Evolutionary conservation across 2,113 vertebrate species (phyloP).

Genomic region (Panthera leo): DNA sequence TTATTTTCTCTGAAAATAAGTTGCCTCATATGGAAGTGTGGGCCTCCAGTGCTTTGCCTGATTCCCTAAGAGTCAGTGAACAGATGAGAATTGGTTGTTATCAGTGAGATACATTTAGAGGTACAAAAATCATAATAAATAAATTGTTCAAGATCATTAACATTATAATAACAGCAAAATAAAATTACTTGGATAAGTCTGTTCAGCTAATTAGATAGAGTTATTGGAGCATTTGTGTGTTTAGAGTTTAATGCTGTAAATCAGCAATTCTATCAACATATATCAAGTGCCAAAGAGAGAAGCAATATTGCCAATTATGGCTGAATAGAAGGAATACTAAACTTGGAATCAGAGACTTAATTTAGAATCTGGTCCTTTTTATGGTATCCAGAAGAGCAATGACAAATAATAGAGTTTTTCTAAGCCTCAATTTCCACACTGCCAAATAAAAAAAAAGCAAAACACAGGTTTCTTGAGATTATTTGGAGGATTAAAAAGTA

Average conservation of each 20-base stretch:
- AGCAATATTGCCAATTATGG: not conserved
- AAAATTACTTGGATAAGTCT: not conserved
- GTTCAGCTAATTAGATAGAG: not conserved
- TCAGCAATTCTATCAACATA: not conserved
- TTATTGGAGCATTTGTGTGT: not conserved
- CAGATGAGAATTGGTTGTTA: not conserved
- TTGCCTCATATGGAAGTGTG: not conserved
- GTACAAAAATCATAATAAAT: not conserved
- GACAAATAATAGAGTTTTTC: not conserved
- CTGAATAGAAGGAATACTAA: not conserved
- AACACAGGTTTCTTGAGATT: not conserved
- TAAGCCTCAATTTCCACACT: not conserved
- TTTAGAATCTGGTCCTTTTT: not conserved
- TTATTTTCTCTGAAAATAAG: not conserved
- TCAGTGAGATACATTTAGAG: not conserved
- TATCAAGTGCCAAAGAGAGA: conserved; percentile 9
- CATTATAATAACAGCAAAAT: conserved; percentile 22
- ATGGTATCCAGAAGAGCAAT: not conserved
- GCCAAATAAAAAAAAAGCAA: not conserved
- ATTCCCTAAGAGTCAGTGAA: not conserved
- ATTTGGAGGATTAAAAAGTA: not conserved
- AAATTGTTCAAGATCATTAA: conserved; percentile 39
- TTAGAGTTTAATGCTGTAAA: conserved; percentile 22
- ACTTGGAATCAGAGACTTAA: not conserved
- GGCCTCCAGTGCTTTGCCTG: not conserved